Conservation (phyloP, 2,888 invertebrate genomes). For the Blomia tropicalis region DNA sequence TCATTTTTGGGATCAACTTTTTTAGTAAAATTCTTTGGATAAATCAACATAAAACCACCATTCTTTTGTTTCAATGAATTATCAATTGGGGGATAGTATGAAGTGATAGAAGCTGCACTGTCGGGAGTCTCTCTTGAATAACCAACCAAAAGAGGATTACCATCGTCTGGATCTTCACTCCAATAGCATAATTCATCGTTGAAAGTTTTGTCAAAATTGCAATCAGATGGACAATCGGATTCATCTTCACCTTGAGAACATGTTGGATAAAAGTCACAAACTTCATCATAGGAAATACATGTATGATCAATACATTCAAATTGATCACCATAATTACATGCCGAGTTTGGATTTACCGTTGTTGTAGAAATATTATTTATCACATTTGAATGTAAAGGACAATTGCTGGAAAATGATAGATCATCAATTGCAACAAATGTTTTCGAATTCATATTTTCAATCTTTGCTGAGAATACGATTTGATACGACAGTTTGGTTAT, state of each 20-base stretch:
- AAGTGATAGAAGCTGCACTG: not conserved
- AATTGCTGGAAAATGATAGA: conserved; percentile 26
- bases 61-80: not conserved
- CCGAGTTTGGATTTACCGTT: not conserved
- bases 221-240: conserved; percentile 26
- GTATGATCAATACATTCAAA: conserved; percentile 27
- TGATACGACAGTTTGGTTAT: not conserved
- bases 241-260: conserved; percentile 27
- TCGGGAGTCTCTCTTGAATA: not conserved
- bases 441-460: not conserved
- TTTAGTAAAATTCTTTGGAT: not conserved
- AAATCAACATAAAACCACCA: not conserved
- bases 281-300: conserved; percentile 23
- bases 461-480: not conserved
- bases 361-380: not conserved
- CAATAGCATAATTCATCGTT: not conserved
- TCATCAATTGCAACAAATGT: conserved; percentile 28
- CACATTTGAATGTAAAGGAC: conserved; percentile 23
- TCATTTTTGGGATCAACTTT: not conserved
- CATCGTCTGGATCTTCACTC: not conserved
- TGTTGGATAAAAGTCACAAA: conserved; percentile 28
- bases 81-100: conserved; percentile 1
- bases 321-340: conserved; percentile 17
- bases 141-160: not conserved
- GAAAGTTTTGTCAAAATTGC: conserved; percentile 25